Evolutionary conservation across 1,140 invertebrate genomes (phyloP), one percentile per base, ranked within the genome.

Genomic region (Neodiprion lecontei): DNA sequence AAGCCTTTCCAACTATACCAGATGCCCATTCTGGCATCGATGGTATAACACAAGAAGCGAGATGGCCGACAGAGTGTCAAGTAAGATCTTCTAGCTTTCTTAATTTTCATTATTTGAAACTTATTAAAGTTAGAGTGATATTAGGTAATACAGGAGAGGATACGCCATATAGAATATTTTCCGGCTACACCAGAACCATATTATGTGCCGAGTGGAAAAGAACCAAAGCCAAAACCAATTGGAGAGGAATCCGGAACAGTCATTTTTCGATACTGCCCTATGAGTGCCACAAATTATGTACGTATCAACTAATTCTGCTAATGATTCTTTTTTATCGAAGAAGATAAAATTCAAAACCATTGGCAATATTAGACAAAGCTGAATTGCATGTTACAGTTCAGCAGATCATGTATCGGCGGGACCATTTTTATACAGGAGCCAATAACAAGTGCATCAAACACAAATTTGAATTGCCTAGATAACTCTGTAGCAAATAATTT

Each of bases 41-140:
- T 74, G 94, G 93, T 80, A 90, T 93, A 49, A 81, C 81, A 66
- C 93, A 94, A 79, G 94, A 96, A 89, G 90, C 91, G 79, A 89
- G 95, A 86, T 96, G 96, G 96, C 96, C 96, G 10, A 92, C 95
- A 17, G 96, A 97, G 88, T 96, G 95, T 87, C 94, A 96, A 90
- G 95, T 95, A 83, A 88, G 81, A 79, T 28, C 66, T 49, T 72
- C 68, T 40, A 28, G 17, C 47, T 40, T 40, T 5, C 28, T 40
- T 40, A 40, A 66, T 21, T 65, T 65, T 53, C n/a, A 8, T 66
- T 65, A 14, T 61, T 49, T 48, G 5, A 21, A 47, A 73, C 40
- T 14, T n/a, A 73, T 10, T 48, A 0, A 61, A 61, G 5, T 5
- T 17, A 40, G 2, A 40, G 3, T 61, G 8, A 61, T 79, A 86